Evolutionary conservation across 2,113 vertebrate species (phyloP), one percentile per base, ranked within the genome.

Genomic region (Sterna hirundo): DNA sequence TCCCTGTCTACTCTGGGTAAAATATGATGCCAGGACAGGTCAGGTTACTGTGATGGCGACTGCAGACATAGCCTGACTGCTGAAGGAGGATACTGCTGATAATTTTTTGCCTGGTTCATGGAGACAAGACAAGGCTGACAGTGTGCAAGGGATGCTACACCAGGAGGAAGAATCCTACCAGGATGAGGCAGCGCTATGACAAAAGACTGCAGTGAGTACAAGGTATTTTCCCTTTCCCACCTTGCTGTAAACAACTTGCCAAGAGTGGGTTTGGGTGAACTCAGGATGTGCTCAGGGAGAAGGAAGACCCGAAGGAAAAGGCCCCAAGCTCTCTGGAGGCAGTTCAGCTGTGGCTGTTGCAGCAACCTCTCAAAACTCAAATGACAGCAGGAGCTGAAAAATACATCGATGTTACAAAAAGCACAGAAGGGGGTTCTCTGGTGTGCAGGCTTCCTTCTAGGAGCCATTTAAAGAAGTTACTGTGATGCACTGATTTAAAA

Each of bases 31-130:
- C 6, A 15, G 44, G 17, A 70, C 40, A 87, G 42, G 72, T 61
- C 12, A 74, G 12, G 9, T 51, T 65, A 38, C 1, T 5, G 14
- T 2, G 5, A 29, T 17, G 76, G 54, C 0, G 3, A 47, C 68
- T 72, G 54, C 38, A 80, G 38, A 11, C 18, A 4, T 46, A 74
- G 19, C 21, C 30, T 79, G 68, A 26, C 47, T 54, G 38, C 62
- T 70, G 66, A 58, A 80, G 32, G n/a, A 62, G 6, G 17, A 25
- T 42, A 49, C 10, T 25, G 27, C 83, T 68, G 58, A 72, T 83
- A 89, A 76, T 23, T 44, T 83, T 9, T 64, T 83, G 32, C 12
- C 32, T 86, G 18, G 16, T 47, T 83, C 27, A 30, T 3, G 26
- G n/a, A 83, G 46, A 42, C n/a, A 68, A 19, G 22, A 78, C 86